A percentile compares a stretch with the other conserved stretches of the same genome.
Conservation (phyloP, 1,140 invertebrate species). For the Euborellia annulipes region DNA sequence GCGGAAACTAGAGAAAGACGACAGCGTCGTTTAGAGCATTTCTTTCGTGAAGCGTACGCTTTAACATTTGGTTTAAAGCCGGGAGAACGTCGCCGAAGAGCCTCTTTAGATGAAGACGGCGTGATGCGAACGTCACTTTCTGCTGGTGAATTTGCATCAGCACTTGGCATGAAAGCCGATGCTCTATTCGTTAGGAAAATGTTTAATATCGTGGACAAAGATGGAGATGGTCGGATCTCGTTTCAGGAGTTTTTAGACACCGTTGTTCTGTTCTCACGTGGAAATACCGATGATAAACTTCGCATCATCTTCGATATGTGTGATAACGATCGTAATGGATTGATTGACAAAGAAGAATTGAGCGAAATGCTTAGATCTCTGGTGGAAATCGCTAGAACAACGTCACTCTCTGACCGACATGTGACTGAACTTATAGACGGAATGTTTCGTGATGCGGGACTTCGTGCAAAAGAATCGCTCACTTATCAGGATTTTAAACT, state of each 20-base stretch:
- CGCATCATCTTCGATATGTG: constrained; percentile 98
- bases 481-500: constrained; percentile 91
- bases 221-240: constrained; percentile 86
- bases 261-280: constrained; percentile 77
- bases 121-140: constrained; percentile 86
- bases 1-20: constrained; percentile 92
- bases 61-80: constrained; percentile 73
- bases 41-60: constrained; percentile 96
- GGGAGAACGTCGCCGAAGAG: no score
- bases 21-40: constrained; percentile 57
- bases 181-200: constrained; percentile 97
- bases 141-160: constrained; percentile 91
- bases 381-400: constrained; percentile 87
- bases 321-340: constrained; percentile 87
- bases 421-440: constrained; percentile 86
- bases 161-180: constrained; percentile 88
- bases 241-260: constrained; percentile 93
- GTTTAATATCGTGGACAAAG: constrained; percentile 97
- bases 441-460: constrained; percentile 85
- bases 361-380: constrained; percentile 87
- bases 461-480: constrained; percentile 78
- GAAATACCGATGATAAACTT: constrained; percentile 90
- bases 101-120: no score
- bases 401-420: constrained; percentile 72
- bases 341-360: constrained; percentile 87